Base-by-base conservation (phyloP, 2,888 invertebrate species). In the Bellardia bayeri region DNA sequence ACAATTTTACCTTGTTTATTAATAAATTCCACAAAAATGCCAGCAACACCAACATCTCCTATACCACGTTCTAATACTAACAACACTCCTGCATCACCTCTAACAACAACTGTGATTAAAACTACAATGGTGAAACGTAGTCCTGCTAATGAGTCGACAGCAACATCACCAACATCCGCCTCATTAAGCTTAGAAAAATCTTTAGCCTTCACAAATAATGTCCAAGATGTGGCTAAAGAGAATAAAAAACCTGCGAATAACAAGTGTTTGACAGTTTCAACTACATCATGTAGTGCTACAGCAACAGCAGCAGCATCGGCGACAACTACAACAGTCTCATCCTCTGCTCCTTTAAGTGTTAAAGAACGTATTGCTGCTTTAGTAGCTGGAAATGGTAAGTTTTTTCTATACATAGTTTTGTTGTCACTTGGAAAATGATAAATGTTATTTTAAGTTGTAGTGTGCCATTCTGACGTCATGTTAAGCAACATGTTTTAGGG, bases 51-150 rank as follows among this genome's bases (percentile, higher is more conserved):
- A 89, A 91, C 91, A 85, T 89, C 89, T 80, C 66, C 88, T 37
- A 81, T 69, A 80, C 54, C 80, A 86, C 83, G 74, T 80, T 71
- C 88, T 87, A 86, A 69, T n/a, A 16, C 58, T 23, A 75, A 75
- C 63, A 78, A 90, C 88, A 90, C 91, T 89, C 91, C 92, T 84
- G 90, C 90, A 89, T 92, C 92, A 91, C 92, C 92, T 90, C 90
- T 91, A 90, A 90, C 92, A 87, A 92, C 92, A 91, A 92, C 92
- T 92, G 92, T 92, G 92, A 92, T 92, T 91, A 92, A 91, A 92
- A 92, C 92, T 89, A 92, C 92, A 91, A 92, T 92, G 92, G 92
- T 92, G 87, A 92, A 92, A 90, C 91, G 92, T 89, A 92, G 92
- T 91, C 92, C 92, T 90, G 91, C 91, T 91, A 91, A 92, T 91